phyloP scores from a whole-genome alignment of 2,888 invertebrate species.

The Lordiphosa andalusiaca region DNA sequence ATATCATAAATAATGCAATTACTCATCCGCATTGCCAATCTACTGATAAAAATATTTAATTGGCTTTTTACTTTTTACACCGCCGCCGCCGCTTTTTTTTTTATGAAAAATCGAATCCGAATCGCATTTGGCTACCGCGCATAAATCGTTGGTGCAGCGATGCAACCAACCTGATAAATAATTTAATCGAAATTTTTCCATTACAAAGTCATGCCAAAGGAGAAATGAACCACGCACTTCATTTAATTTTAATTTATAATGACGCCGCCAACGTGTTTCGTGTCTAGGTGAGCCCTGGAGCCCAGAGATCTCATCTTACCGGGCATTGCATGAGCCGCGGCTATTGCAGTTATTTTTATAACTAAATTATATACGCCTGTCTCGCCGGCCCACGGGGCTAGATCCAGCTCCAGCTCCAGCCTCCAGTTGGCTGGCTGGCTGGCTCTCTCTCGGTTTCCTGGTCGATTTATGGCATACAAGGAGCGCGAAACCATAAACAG shows the following conservation, averaged over 20 bases:
- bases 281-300: slow-evolving; percentile 35
- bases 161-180: slow-evolving; percentile 64
- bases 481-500: slow-evolving; percentile 80
- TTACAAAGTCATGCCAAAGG: slow-evolving; percentile 28
- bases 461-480: slow-evolving; percentile 75
- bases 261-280: slow-evolving; percentile 54
- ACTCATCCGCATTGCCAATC: slow-evolving; percentile 70
- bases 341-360: slow-evolving; percentile 78
- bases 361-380: slow-evolving; percentile 77
- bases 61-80: slow-evolving; percentile 52
- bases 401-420: slow-evolving; percentile 10
- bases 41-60: slow-evolving; percentile 74
- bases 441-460: slow-evolving; percentile 54
- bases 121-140: slow-evolving; percentile 58
- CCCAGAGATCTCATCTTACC: slow-evolving; percentile 68
- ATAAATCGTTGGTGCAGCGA: slow-evolving; percentile 59
- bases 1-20: slow-evolving; percentile 71
- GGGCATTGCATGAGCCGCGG: slow-evolving; percentile 16
- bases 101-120: slow-evolving; percentile 63
- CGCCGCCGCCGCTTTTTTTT: slow-evolving; percentile 9
- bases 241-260: slow-evolving; percentile 75
- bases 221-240: slow-evolving; percentile 63
- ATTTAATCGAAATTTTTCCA: slow-evolving; percentile 73
- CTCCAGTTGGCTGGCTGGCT: slow-evolving; percentile 18
- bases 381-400: slow-evolving; percentile 34